Evolutionary conservation across 2,113 vertebrate genomes (phyloP).

Genomic region (Bagarius yarrelli): DNA sequence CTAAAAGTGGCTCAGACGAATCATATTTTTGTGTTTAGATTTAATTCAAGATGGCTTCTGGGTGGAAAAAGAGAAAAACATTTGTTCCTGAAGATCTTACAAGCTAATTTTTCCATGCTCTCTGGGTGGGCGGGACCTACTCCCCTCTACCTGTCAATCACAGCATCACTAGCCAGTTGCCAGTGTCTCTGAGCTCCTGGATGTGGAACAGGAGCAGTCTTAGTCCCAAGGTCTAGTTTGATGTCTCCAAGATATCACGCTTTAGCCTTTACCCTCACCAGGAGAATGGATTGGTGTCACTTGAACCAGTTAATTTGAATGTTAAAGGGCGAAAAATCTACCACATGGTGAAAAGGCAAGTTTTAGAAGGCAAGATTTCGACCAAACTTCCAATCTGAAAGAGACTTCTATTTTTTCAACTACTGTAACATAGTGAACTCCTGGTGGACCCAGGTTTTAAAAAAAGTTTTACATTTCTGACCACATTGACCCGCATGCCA

Average conservation of each 20-base stretch:
- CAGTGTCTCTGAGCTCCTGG: neutral
- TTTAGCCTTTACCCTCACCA: neutral
- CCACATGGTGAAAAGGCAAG: neutral
- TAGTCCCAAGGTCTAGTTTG: too few species aligned
- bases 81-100: neutral
- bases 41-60: neutral
- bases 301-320: neutral
- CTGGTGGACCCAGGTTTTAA: conserved; percentile 9
- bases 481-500: conserved; percentile 29
- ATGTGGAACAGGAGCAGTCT: neutral
- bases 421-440: conserved; percentile 13
- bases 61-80: neutral
- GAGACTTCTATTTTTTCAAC: conserved; percentile 19
- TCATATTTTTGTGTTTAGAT: neutral
- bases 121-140: neutral
- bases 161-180: neutral
- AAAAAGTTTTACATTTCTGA: neutral
- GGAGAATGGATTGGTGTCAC: neutral
- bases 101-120: neutral
- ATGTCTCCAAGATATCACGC: neutral
- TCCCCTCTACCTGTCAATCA: neutral
- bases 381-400: neutral
- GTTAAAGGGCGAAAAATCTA: neutral
- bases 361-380: conserved; percentile 9
- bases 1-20: neutral